phyloP scores from a whole-genome alignment of 2,113 vertebrate species.

The Sapajus apella region DNA sequence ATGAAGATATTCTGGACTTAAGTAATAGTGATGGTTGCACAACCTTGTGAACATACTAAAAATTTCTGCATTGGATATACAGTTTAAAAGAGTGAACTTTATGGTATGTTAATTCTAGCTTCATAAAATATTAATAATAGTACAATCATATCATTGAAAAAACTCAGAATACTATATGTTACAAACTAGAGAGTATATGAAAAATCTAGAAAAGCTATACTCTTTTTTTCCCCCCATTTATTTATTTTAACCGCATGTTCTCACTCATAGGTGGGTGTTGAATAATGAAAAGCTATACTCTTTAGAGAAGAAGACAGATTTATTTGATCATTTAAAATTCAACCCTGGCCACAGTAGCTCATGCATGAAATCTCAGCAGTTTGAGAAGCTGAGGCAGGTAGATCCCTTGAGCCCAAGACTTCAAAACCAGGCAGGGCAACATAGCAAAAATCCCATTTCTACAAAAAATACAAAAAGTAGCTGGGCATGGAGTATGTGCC shows the following conservation, averaged over 20 bases:
- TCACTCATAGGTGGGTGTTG: too few species aligned
- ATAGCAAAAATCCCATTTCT: too few species aligned
- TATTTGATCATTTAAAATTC: background rate
- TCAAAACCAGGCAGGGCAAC: too few species aligned
- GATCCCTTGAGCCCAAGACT: too few species aligned
- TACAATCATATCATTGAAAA: background rate
- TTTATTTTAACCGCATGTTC: too few species aligned
- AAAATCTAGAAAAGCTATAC: conserved; percentile 2
- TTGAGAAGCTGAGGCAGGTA: too few species aligned
- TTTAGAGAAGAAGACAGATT: background rate
- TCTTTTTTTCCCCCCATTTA: background rate
- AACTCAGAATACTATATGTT: background rate
- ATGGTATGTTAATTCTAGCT: background rate
- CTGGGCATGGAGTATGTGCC: too few species aligned
- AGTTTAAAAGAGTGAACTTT: background rate
- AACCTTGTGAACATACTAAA: background rate
- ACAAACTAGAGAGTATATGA: background rate
- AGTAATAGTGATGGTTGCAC: background rate
- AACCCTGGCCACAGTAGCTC: background rate
- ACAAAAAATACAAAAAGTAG: too few species aligned
- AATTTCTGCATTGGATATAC: background rate
- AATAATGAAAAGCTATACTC: background rate
- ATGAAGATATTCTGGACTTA: background rate
- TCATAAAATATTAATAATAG: background rate
- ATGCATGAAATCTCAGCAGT: too few species aligned